Evolutionary conservation across 2,113 vertebrate species (phyloP), one percentile per base, ranked within the genome.

Genomic region (Numida meleagris): DNA sequence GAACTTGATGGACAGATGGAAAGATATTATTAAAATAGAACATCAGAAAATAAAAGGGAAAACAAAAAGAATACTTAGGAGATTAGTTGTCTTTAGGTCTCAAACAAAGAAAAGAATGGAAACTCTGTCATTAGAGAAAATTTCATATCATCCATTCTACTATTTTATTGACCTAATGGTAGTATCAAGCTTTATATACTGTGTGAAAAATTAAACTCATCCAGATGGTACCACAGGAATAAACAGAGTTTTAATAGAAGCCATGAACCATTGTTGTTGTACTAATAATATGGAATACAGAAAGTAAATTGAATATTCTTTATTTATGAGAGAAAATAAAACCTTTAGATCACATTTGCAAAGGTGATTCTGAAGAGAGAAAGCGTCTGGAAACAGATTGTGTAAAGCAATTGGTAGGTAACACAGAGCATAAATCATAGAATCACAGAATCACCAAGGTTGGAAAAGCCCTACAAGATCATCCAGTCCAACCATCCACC

Each of bases 261-360:
- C 67, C 43, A 89, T 81, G 75, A 95, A 76, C 68, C 88, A 79
- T 33, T 89, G 65, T 70, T 93, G 38, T 80, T 55, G 25, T 73
- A 82, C 17, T 95, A 93, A 88, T 88, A 93, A 93, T 93, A 83
- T 29, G 2, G 31, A 21, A 81, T 86, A 86, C 45, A 76, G 85
- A 90, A 63, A 42, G n/a, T 42, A 82, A 68, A 89, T 80, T 79
- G 82, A 74, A 73, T 45, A 59, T 92, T 89, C 80, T 93, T 94
- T 90, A 48, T 96, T 95, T 94, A 77, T 95, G 46, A 86, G 46
- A 55, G 66, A 86, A 95, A 96, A 91, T 72, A 92, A 96, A 95
- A 55, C 51, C 55, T 94, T 95, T 72, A 88, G 42, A 88, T 38
- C 80, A 93, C 53, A 90, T 95, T 96, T 96, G 46, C 38, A 61